These are phyloP conservation scores for Megathymus violae DNA, from an alignment of 1,140 invertebrate genomes.

Conservation along the genomic window DNA sequence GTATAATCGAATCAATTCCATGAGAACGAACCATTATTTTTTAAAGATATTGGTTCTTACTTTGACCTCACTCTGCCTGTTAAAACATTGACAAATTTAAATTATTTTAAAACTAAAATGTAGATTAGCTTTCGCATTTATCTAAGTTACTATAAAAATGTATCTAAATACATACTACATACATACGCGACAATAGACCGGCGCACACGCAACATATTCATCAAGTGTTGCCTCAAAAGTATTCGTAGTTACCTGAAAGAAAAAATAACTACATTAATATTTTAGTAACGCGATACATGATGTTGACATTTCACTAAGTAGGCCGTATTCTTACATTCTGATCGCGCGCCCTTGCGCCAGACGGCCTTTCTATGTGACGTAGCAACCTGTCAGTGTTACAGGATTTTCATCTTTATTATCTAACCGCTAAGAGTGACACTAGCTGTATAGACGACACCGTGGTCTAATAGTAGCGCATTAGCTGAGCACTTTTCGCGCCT, in stretches of 20 bases:
- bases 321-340: slow-evolving; percentile 60
- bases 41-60: too few species aligned
- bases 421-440: slow-evolving; percentile 23
- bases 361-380: slow-evolving; percentile 57
- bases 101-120: too few species aligned
- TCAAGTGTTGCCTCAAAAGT: slow-evolving; percentile 7
- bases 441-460: not conserved
- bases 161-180: too few species aligned
- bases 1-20: too few species aligned
- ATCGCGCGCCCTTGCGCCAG: slow-evolving; percentile 61
- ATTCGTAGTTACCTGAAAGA: slow-evolving; percentile 64
- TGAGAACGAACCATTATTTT: too few species aligned
- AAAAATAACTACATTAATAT: slow-evolving; percentile 52
- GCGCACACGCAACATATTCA: not conserved
- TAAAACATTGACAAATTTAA: too few species aligned
- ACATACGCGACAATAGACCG: not conserved
- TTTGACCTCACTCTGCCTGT: too few species aligned
- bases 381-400: slow-evolving; percentile 31
- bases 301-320: slow-evolving; percentile 68
- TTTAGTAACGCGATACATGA: slow-evolving; percentile 43
- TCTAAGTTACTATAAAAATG: too few species aligned
- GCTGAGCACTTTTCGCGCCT: not conserved
- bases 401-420: slow-evolving; percentile 38
- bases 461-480: not conserved
- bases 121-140: too few species aligned